Evolutionary conservation across 2,113 vertebrate genomes (phyloP).

Genomic region (Pygoscelis antarcticus): DNA sequence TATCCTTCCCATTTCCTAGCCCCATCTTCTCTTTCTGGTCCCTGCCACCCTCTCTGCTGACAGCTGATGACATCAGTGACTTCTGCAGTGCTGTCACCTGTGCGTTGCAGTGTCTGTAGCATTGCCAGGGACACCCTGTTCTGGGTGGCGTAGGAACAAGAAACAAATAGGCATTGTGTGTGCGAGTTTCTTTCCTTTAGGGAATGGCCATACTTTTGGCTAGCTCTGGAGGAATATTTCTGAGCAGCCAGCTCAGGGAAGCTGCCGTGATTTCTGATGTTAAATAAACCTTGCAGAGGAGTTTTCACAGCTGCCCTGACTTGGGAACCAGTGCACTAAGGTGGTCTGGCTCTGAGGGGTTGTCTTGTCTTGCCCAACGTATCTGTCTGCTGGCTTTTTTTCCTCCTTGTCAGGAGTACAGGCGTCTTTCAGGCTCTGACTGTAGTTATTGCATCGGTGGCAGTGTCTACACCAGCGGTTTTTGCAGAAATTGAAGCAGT

Average conservation of each 20-base stretch:
- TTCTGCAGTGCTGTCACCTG: neutral
- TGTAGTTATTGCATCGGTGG: neutral
- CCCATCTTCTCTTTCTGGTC: neutral
- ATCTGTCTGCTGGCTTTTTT: neutral
- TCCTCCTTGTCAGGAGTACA: neutral
- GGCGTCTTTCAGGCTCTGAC: neutral
- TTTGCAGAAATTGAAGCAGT: neutral
- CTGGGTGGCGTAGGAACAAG: neutral
- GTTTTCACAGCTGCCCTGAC: neutral
- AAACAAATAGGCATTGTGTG: neutral
- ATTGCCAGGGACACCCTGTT: neutral
- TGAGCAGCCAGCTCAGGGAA: neutral
- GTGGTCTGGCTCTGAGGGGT: neutral
- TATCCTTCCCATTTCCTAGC: neutral
- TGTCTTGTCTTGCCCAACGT: neutral
- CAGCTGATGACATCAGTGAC: neutral
- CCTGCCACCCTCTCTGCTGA: neutral
- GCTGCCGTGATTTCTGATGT: neutral
- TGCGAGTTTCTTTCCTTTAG: neutral
- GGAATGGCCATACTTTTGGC: neutral
- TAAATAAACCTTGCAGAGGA: neutral
- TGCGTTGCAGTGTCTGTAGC: neutral
- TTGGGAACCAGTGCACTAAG: rapidly evolving
- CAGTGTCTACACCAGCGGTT: neutral
- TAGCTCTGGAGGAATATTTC: neutral